Evolutionary conservation across 2,113 vertebrate genomes (phyloP), one percentile per base, ranked within the genome.

Genomic region (Chloropsis cyanopogon): DNA sequence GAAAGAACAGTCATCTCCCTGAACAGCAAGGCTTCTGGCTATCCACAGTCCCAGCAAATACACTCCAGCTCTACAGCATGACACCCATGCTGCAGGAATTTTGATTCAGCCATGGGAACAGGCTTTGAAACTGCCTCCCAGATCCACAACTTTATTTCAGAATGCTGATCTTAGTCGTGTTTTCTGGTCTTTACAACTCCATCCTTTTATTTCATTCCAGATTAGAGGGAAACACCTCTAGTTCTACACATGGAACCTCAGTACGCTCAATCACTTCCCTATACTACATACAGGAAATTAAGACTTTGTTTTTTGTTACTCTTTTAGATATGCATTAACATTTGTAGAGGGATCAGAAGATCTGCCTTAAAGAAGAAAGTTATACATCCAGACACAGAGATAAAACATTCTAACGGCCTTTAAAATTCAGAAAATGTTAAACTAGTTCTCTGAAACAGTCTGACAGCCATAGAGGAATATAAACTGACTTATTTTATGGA

Each of bases 51-150:
- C 76, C 86, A 44, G 76, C 72, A 93, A 95, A 92, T 33, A 41
- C 1, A 23, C 68, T 92, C 42, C 94, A 88, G 82, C 76, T 90
- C 87, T 88, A 28, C 79, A 81, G 92, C 61, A n/a, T 90, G 91
- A 96, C 92, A 91, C 80, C 92, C 92, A 31, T 86, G 52, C 82
- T 92, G 79, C 61, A 93, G 85, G 94, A 94, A 95, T 94, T 95
- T 70, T 94, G 47, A 37, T 56, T 93, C 65, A 90, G 41, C 88
- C 86, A 88, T 96, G 96, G 94, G 95, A 96, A 97, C 88, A 84
- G 82, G 68, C 85, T 81, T 92, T 28, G 60, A 56, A 94, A 78
- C 61, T 53, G 60, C 64, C 95, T 95, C 92, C 72, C 92, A 95
- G 82, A 90, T 68, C 42, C 88, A 79, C 49, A 88, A 49, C 76